phyloP scores from a whole-genome alignment of 2,797 vertebrate genomes.

The Enteromius mattozi region DNA sequence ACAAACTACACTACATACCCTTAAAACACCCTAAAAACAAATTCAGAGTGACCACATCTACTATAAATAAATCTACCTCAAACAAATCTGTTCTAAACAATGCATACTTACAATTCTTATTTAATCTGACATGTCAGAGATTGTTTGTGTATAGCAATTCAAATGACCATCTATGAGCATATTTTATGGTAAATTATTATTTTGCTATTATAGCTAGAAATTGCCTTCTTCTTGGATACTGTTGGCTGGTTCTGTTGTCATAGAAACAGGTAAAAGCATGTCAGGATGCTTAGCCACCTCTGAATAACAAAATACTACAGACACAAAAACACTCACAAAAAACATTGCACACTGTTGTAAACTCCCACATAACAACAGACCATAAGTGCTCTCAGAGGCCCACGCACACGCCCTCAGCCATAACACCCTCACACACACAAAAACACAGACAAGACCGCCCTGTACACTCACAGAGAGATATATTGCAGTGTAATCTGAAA shows the following conservation, averaged over 20 bases:
- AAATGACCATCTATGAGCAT: not conserved
- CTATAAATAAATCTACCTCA: not conserved
- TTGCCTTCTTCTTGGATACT: constrained; percentile 13
- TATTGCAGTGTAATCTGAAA: not conserved
- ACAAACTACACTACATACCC: not conserved
- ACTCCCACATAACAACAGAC: constrained; percentile 45
- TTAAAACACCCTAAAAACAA: not conserved
- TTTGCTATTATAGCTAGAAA: constrained; percentile 11
- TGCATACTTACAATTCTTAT: not conserved
- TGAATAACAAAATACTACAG: constrained; percentile 67
- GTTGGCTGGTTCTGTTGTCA: constrained; percentile 57
- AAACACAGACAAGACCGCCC: constrained; percentile 27
- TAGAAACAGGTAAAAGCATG: constrained; percentile 72
- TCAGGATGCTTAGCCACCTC: constrained; percentile 67
- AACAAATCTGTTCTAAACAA: not conserved
- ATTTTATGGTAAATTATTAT: constrained; percentile 7
- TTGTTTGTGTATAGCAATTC: not conserved
- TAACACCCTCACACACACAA: constrained; percentile 40
- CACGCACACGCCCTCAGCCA: constrained; percentile 40
- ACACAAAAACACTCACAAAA: constrained; percentile 63
- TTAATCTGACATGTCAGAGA: not conserved
- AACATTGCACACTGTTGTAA: constrained; percentile 28
- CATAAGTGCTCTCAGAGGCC: constrained; percentile 51
- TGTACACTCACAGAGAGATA: not conserved
- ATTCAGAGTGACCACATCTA: not conserved